phyloP scores from a whole-genome alignment of 2,888 invertebrate genomes.

The Lasioglossum zephyrum region DNA sequence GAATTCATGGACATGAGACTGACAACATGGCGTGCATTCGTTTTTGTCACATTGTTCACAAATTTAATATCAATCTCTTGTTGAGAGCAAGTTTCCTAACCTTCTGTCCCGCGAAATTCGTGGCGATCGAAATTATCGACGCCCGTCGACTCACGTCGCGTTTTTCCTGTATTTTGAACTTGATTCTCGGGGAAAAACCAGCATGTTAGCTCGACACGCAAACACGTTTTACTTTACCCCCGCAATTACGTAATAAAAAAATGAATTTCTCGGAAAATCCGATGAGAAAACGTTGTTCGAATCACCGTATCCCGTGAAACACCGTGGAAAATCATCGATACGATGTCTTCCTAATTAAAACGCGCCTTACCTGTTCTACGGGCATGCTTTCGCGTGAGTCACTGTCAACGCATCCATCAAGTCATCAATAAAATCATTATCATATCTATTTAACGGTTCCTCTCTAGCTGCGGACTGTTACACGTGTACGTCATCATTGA shows the following conservation, averaged over 20 bases:
- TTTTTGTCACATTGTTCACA: slow-evolving; percentile 78
- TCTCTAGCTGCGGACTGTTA: background rate
- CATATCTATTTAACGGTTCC: slow-evolving; percentile 7
- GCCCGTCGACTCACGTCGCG: background rate
- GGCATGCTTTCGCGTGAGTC: slow-evolving; percentile 79
- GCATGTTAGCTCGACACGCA: slow-evolving; percentile 35
- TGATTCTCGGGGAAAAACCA: background rate
- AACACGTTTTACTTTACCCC: slow-evolving; percentile 59
- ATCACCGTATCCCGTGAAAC: background rate
- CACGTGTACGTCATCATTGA: background rate
- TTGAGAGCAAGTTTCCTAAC: background rate
- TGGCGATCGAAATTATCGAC: background rate
- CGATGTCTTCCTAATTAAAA: slow-evolving; percentile 11
- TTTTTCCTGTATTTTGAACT: background rate
- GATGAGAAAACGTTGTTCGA: background rate
- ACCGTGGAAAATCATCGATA: background rate
- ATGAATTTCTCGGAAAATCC: slow-evolving; percentile 14
- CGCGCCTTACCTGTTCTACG: slow-evolving; percentile 51
- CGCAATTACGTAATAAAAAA: slow-evolving; percentile 66
- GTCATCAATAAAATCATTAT: slow-evolving; percentile 45
- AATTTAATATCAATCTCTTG: slow-evolving; percentile 27
- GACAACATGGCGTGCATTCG: slow-evolving; percentile 87
- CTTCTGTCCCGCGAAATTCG: background rate
- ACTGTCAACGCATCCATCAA: slow-evolving; percentile 73
- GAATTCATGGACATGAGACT: slow-evolving; percentile 80